Conservation (phyloP, 2,797 vertebrate genomes). For the Melanotaenia pygmaea region DNA sequence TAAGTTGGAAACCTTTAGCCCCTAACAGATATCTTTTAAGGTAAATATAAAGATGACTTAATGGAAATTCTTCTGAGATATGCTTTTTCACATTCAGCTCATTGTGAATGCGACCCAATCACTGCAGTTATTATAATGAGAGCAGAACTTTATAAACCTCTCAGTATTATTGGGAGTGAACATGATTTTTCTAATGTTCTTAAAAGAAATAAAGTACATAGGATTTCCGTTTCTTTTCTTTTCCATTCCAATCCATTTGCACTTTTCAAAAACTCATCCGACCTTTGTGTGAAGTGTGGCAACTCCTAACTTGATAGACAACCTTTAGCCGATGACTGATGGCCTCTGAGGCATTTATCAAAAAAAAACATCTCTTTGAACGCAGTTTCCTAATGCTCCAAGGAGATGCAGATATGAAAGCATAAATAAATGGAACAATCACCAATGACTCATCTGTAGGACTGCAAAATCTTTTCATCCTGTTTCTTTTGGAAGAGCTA, state of each 20-base stretch:
- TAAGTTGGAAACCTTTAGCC: neutral
- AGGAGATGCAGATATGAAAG: conserved; percentile 57
- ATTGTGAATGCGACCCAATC: neutral
- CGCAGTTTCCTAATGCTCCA: conserved; percentile 51
- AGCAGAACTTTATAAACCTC: neutral
- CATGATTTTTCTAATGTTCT: neutral
- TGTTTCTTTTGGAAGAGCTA: conserved; percentile 60
- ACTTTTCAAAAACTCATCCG: neutral
- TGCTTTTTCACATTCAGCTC: too few relatives aligned
- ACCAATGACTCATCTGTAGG: conserved; percentile 67
- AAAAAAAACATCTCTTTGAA: conserved; percentile 44
- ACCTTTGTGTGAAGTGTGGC: neutral
- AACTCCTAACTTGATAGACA: conserved; percentile 1
- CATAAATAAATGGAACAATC: conserved; percentile 53
- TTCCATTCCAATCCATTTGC: neutral
- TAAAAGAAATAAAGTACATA: neutral
- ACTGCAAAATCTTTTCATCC: conserved; percentile 67
- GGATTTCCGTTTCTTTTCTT: neutral
- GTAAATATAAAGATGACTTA: neutral
- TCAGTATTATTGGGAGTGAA: neutral
- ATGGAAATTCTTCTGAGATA: neutral
- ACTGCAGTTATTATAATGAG: neutral
- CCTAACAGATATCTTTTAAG: neutral
- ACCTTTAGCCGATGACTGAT: conserved; percentile 5
- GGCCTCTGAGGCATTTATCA: conserved; percentile 48